Percentiles rank a stretch among this genome's conserved stretches.
phyloP scores from a whole-genome alignment of 2,888 invertebrate species.

The Sarcophaga subvicina region DNA sequence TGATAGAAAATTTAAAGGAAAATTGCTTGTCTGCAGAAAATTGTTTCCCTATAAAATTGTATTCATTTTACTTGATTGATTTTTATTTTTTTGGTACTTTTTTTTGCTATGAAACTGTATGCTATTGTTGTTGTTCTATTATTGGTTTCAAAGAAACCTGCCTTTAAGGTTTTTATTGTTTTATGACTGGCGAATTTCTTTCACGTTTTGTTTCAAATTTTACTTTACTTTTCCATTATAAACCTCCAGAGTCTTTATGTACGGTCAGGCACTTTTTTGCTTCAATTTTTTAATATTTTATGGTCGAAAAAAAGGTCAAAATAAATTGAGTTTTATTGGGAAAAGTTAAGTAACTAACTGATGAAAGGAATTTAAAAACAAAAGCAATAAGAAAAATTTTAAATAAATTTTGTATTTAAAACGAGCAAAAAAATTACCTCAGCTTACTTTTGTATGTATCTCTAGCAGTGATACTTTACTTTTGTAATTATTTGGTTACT shows the following conservation, averaged over 20 bases:
- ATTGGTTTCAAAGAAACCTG: neutral
- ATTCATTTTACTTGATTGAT: slow-evolving; percentile 32
- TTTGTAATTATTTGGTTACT: too few species aligned
- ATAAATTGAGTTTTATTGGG: neutral
- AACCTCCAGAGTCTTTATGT: neutral
- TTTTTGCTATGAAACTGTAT: neutral
- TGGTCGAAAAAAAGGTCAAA: neutral
- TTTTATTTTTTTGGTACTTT: neutral
- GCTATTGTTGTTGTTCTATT: neutral
- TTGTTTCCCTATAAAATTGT: neutral
- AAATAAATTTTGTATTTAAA: neutral
- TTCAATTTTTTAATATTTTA: neutral
- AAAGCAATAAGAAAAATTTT: neutral
- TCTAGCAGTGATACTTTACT: too few species aligned
- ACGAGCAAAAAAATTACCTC: too few species aligned
- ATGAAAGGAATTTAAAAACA: neutral
- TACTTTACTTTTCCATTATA: neutral
- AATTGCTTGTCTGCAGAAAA: neutral
- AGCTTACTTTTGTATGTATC: too few species aligned
- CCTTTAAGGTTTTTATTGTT: neutral
- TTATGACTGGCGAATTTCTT: neutral
- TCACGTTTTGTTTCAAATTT: neutral
- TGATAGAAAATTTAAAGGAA: neutral
- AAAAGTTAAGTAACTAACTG: neutral
- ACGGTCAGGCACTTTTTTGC: neutral